Evolutionary conservation across 2,888 invertebrate genomes (phyloP).

Genomic region (Troglohyphantes excavatus): DNA sequence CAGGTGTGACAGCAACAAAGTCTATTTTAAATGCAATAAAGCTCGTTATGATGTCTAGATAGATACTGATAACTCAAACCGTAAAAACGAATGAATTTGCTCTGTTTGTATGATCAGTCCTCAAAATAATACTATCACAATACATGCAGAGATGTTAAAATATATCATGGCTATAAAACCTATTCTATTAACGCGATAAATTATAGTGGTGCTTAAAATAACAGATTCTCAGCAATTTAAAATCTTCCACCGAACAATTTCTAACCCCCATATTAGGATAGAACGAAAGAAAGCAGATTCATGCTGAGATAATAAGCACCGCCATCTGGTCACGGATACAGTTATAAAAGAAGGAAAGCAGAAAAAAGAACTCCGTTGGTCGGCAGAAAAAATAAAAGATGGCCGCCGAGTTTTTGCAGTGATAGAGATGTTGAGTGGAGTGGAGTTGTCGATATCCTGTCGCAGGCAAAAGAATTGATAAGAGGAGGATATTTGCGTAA

Average conservation of each 20-base stretch:
- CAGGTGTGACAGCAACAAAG: too few species aligned
- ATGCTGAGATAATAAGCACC: slow-evolving; percentile 47
- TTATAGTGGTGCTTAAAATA: too few species aligned
- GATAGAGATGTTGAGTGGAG: slow-evolving; percentile 70
- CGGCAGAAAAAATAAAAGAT: slow-evolving; percentile 18
- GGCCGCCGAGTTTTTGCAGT: slow-evolving; percentile 58
- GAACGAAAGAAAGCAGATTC: slow-evolving; percentile 16
- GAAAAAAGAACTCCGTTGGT: slow-evolving; percentile 1
- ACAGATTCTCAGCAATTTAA: too few species aligned
- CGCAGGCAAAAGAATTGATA: slow-evolving; percentile 67
- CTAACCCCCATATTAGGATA: not conserved
- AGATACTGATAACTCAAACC: too few species aligned
- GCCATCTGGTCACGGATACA: slow-evolving; percentile 57
- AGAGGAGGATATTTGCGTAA: slow-evolving; percentile 68
- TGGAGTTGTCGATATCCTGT: slow-evolving; percentile 68
- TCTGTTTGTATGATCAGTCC: too few species aligned
- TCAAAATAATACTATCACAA: too few species aligned
- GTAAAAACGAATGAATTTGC: too few species aligned
- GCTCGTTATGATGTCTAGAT: too few species aligned
- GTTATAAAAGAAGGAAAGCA: slow-evolving; percentile 33
- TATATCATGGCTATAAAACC: too few species aligned
- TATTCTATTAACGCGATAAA: too few species aligned
- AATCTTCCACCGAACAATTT: not conserved
- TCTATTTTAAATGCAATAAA: too few species aligned
- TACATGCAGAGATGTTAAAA: too few species aligned